A percentile compares a stretch with the other conserved stretches of the same genome.
Conservation (phyloP, 2,113 vertebrate species). For the Hymenochirus boettgeri region DNA sequence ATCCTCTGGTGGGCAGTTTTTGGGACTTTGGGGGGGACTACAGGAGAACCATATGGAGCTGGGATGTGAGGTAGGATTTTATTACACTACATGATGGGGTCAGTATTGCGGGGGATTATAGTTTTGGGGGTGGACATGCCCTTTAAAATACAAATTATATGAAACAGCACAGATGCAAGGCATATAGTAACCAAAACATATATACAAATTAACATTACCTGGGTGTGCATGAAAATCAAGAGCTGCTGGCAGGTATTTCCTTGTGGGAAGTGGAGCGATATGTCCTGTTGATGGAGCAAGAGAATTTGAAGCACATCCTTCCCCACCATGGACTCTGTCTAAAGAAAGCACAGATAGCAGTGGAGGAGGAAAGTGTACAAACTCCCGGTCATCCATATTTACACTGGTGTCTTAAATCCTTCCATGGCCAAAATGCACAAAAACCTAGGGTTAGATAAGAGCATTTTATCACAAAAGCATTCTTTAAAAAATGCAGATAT, state of each 20-base stretch:
- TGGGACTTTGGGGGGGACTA: no score
- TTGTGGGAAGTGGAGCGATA: slow-evolving; percentile 76
- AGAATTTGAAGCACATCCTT: slow-evolving; percentile 74
- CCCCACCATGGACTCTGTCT: slow-evolving; percentile 84
- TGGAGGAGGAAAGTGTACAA: slow-evolving; percentile 83
- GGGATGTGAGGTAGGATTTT: no score
- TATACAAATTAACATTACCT: slow-evolving; percentile 66
- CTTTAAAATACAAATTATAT: no score
- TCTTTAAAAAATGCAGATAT: no score
- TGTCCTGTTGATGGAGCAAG: slow-evolving; percentile 75
- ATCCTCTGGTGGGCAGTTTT: no score
- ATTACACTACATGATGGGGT: no score
- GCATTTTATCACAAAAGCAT: background rate
- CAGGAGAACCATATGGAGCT: no score
- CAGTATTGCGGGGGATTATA: no score
- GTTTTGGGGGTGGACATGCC: no score
- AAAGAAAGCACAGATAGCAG: slow-evolving; percentile 83
- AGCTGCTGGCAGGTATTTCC: slow-evolving; percentile 83
- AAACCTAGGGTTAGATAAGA: background rate
- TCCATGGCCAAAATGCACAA: slow-evolving; percentile 6
- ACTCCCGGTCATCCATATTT: slow-evolving; percentile 98
- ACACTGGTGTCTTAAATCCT: slow-evolving; percentile 47
- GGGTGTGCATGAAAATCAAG: slow-evolving; percentile 87
- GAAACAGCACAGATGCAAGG: no score
- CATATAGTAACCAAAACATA: no score